Evolutionary conservation across 2,888 invertebrate genomes (phyloP), one percentile per base, ranked within the genome.

Genomic region (Lithophane ornitopus): DNA sequence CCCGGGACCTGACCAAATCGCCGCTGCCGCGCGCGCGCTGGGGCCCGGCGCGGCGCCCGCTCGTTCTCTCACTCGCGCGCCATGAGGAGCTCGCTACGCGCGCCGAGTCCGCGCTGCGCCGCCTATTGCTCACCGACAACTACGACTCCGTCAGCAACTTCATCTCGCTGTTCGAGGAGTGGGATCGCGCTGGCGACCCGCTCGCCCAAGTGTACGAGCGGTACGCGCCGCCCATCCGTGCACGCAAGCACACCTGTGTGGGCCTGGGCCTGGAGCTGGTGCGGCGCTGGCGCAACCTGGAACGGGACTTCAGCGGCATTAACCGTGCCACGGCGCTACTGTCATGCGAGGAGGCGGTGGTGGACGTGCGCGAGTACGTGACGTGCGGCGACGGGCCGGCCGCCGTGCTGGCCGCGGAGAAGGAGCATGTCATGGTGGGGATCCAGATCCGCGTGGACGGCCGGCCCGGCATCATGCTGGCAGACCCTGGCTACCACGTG

Each of bases 401-500:
- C 39, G 96, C 97, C 79, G 97, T 97, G 84, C 97, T 97, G 58
- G 97, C 97, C 68, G 97, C 98, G 26, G 98, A 98, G 94, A 99
- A 99, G 94, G 99, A 99, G 93, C 99, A 99, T 94, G 98, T 98
- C 62, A 97, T 99, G 94, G 98, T 98, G 77, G 98, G 98, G 80
- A 97, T 98, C 91, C 97, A 97, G 88, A 97, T 98, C 79, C 94
- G 97, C 85, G 97, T 99, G 75, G 97, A 97, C 68, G 98, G 98
- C 49, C 97, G 99, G 58, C 94, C 96, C 1, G 99, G 99, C 49
- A 96, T 98, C 69, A 95, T 99, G 95, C 97, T 99, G 39, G 97
- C 99, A 59, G 99, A 99, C 96, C 98, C 99, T 0, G 99, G 99
- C 28, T 99, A 99, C 94, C 99, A 99, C 94, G 98, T 99, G 80